Conservation (phyloP, 2,113 vertebrate species). For the Pelecanus crispus region DNA sequence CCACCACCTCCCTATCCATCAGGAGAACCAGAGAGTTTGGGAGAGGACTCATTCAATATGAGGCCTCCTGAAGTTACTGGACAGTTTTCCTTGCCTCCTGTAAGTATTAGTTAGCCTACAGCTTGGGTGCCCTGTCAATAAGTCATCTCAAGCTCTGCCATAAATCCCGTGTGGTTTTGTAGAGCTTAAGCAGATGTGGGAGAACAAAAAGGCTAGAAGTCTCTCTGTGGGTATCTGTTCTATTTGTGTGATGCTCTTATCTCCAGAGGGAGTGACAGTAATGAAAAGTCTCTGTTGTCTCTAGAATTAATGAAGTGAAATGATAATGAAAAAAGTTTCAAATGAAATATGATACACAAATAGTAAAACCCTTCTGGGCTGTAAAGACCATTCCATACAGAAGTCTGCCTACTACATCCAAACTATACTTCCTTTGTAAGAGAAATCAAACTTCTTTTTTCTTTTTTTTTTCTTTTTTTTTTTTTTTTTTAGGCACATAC, state of each 20-base stretch:
- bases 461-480: neutral
- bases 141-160: neutral
- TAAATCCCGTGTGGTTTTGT: neutral
- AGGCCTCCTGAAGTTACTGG: constrained; percentile 92
- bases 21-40: constrained; percentile 83
- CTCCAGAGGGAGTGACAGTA: neutral
- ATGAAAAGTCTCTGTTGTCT: neutral
- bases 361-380: neutral
- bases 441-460: neutral
- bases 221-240: neutral
- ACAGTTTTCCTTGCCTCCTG: constrained; percentile 89
- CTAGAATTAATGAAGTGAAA: neutral
- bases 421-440: neutral
- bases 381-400: neutral
- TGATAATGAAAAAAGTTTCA: neutral
- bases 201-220: neutral
- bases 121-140: neutral
- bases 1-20: constrained; percentile 95
- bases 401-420: neutral
- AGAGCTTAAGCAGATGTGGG: neutral
- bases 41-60: constrained; percentile 86
- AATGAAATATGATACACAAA: neutral
- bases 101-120: constrained; percentile 64
- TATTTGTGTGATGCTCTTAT: neutral
- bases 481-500: neutral